Evolutionary conservation across 1,140 invertebrate species (phyloP), one percentile per base, ranked within the genome.

Genomic region (Myzus persicae): DNA sequence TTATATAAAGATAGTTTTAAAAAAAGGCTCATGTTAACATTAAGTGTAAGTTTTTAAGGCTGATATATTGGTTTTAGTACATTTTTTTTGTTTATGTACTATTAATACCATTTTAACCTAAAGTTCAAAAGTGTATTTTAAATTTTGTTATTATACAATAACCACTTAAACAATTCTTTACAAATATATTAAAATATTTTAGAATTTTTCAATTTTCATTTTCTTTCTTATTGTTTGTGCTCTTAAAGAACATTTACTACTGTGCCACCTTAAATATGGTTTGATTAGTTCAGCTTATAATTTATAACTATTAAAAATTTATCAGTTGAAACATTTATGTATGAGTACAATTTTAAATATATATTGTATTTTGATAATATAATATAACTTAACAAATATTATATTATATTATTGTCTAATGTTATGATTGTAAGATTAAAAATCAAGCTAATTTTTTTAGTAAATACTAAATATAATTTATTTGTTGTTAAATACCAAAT

Each of bases 271-370:
- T 36, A 18, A 76, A 36, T 18, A 76, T n/a, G 0, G 31, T 67
- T 67, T 67, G 59, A n/a, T 67, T 67, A 18, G n/a, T n/a, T 18
- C 3, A 67, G 59, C 31, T 67, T 67, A 31, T n/a, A 67, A 67
- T 67, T 67, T 67, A 67, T 67, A 67, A 67, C 31, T 67, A n/a
- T 67, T 67, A n/a, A 67, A 67, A 67, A n/a, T n/a, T n/a, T 67
- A 67, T 3, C 11, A 67, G 31, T 67, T 59, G 7, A 59, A 26
- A 59, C 2, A 31, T 59, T 26, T 11, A 67, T 67, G 4, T 67
- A 67, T n/a, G 4, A 67, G 31, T 67, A 67, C 3, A 67, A 67
- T 67, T 67, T 67, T 67, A n/a, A 67, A 67, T 31, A 31, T n/a
- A 11, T n/a, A n/a, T 67, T 67, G 59, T 67, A 67, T 67, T n/a